A percentile compares a stretch with the other conserved stretches of the same genome.
Conservation (phyloP, 2,888 invertebrate species). For the Pristionchus arcanus region DNA sequence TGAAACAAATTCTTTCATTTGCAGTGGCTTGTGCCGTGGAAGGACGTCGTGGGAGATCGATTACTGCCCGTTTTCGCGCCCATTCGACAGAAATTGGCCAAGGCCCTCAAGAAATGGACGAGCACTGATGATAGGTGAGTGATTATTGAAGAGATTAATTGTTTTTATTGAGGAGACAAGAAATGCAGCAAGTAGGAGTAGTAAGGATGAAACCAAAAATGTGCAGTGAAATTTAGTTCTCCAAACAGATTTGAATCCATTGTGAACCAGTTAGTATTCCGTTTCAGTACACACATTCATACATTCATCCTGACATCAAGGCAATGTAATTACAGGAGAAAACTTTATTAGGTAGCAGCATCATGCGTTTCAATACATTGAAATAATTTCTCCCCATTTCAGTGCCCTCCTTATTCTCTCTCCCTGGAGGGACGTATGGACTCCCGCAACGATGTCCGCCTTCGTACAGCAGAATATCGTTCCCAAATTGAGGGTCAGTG, state of each 20-base stretch:
- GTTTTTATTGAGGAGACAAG: background rate
- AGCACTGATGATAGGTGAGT: constrained; percentile 86
- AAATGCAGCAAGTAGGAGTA: background rate
- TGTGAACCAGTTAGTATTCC: no score
- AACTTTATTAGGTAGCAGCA: no score
- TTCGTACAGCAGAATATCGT: constrained; percentile 91
- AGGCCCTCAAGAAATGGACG: constrained; percentile 82
- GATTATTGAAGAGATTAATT: background rate
- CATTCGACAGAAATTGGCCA: constrained; percentile 85
- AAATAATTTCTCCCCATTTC: background rate
- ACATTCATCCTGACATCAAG: no score
- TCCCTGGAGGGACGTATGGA: constrained; percentile 91
- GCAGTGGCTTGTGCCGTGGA: constrained; percentile 99
- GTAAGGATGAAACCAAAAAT: no score
- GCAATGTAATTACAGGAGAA: no score
- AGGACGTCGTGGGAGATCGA: constrained; percentile 86
- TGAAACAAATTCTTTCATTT: constrained; percentile 86
- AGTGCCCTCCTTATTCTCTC: constrained; percentile 91
- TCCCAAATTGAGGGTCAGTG: constrained; percentile 83
- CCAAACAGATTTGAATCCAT: no score
- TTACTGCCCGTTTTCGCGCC: constrained; percentile 88
- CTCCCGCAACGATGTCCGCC: constrained; percentile 87
- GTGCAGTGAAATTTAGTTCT: no score
- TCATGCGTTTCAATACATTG: no score
- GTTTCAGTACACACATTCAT: no score